Base-by-base conservation (phyloP, 2,888 invertebrate genomes). In the Odontomyia ornata region DNA sequence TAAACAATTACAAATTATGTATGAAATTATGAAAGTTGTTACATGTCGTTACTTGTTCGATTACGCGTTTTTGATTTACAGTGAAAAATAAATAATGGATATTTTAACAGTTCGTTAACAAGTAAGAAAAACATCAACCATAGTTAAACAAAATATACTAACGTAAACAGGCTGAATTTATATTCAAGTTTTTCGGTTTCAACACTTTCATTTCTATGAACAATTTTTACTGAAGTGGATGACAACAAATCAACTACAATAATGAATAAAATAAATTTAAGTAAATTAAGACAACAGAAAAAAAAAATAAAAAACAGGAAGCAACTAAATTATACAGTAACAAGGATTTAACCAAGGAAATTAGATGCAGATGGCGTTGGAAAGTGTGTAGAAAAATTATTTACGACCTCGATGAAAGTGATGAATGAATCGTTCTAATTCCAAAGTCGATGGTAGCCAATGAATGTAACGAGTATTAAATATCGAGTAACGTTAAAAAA, bases 1-100 rank as follows among this genome's bases (percentile, higher is more conserved):
- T 52, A 52, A 52, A 4, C 15, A 52, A 52, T 15, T 52, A 52
- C 15, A 13, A n/a, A 36, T 36, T 36, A 3, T 9, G 9, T 3
- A 52, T n/a, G 13, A 52, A 52, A 52, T 52, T 36, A 9, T 9
- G 13, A 52, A 18, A 52, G 52, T 52, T 52, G 52, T 52, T 52
- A 52, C 4, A 52, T 52, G 52, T 52, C 52, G 52, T 52, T 52
- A 52, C 52, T 52, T 52, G 52, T 52, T 52, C 52, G 15, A 52
- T 52, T 52, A 15, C 52, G 52, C 4, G 52, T 52, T 52, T 52
- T 52, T 52, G 15, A 15, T 52, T 52, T 52, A 15, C 52, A 3
- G 52, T 52, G 52, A n/a, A 15, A n/a, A 52, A 52, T 52, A 13
- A 4, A 52, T 52, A 52, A 52, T 4, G 3, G 52, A 52, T 9